These are phyloP conservation scores for Ectemnius lituratus DNA, from an alignment of 2,888 invertebrate genomes.

Conservation along the genomic window DNA sequence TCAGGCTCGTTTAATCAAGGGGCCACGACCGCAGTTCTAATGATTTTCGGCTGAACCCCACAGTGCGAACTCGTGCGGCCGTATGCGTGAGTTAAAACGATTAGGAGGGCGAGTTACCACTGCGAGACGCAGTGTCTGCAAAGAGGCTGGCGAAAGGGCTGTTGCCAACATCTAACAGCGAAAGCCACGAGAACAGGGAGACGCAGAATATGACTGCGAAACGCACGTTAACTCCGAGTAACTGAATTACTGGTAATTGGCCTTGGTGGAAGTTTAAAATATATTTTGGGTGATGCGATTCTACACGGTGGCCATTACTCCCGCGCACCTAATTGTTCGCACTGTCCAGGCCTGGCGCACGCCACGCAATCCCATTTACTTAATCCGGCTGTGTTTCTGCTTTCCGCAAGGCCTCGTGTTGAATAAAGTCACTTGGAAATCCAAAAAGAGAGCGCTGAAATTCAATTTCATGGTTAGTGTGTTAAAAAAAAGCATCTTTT, in stretches of 20 bases:
- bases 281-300: slow-evolving; percentile 67
- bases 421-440: slow-evolving; percentile 26
- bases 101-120: slow-evolving; percentile 66
- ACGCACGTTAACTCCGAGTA: slow-evolving; percentile 52
- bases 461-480: slow-evolving; percentile 26
- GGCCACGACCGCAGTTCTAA: slow-evolving; percentile 48
- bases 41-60: slow-evolving; percentile 54
- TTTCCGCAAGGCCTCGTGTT: slow-evolving; percentile 40
- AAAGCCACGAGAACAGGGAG: neutral
- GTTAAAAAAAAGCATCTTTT: too few species aligned
- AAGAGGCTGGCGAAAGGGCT: slow-evolving; percentile 12
- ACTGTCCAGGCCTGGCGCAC: slow-evolving; percentile 46
- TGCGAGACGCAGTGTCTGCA: slow-evolving; percentile 20
- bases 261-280: slow-evolving; percentile 66
- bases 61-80: slow-evolving; percentile 22
- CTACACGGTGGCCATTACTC: slow-evolving; percentile 61
- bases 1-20: too few species aligned
- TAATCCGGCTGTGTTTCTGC: slow-evolving; percentile 61
- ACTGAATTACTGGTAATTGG: slow-evolving; percentile 70
- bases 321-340: slow-evolving; percentile 62
- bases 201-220: slow-evolving; percentile 23
- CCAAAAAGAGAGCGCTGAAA: slow-evolving; percentile 31
- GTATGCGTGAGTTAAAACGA: slow-evolving; percentile 67
- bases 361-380: slow-evolving; percentile 65
- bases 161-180: slow-evolving; percentile 13